Conservation (phyloP, 2,888 invertebrate species). For the Caenorhabditis zanzibari region DNA sequence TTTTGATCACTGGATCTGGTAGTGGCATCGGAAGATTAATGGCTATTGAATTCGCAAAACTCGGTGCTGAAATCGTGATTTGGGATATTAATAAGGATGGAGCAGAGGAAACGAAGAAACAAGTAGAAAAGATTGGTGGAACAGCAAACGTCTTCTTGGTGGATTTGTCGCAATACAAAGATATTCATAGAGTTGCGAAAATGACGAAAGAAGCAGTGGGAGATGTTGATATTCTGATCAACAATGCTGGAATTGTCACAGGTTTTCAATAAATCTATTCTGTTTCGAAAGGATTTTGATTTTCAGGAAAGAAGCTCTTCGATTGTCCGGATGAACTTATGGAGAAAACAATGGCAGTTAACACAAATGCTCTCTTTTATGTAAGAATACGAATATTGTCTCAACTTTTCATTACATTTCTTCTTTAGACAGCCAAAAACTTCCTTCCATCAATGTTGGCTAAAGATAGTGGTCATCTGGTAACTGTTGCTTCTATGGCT, state of each 20-base stretch:
- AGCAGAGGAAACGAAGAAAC: conserved; percentile 90
- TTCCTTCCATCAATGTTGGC: conserved; percentile 94
- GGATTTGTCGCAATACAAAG: conserved; percentile 90
- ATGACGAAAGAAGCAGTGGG: conserved; percentile 87
- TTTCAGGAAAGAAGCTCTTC: conserved; percentile 88
- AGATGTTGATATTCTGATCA: conserved; percentile 91
- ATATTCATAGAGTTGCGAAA: conserved; percentile 87
- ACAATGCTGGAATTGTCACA: conserved; percentile 94
- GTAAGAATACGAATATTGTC: too few species aligned
- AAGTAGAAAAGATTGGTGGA: conserved; percentile 85
- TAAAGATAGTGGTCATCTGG: conserved; percentile 92
- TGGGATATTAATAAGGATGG: conserved; percentile 93
- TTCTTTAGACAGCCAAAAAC: conserved; percentile 88
- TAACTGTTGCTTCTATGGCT: conserved; percentile 90
- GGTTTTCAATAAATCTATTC: conserved; percentile 22
- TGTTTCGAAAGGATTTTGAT: not conserved
- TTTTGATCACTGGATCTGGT: conserved; percentile 93
- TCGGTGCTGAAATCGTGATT: conserved; percentile 88
- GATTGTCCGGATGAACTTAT: conserved; percentile 92
- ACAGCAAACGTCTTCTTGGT: conserved; percentile 89
- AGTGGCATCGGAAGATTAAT: conserved; percentile 90
- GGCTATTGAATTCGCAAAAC: conserved; percentile 81
- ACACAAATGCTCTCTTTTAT: conserved; percentile 94
- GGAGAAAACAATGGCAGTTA: conserved; percentile 92
- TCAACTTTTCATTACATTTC: not conserved